Evolutionary conservation across 2,888 invertebrate genomes (phyloP).

Genomic region (Cephus pygmeus): DNA sequence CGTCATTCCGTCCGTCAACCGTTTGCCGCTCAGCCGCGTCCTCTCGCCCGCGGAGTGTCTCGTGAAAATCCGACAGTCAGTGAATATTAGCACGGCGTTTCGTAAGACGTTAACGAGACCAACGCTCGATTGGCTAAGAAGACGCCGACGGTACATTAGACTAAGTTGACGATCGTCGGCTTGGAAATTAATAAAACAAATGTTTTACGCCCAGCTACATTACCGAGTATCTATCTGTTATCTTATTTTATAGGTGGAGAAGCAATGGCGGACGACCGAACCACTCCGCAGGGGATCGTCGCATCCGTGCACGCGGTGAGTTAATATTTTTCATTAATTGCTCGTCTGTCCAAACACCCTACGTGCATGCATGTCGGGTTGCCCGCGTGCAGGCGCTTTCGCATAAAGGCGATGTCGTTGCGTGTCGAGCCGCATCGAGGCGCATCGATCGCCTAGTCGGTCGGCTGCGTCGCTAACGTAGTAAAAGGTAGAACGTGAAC

Average conservation of each 20-base stretch:
- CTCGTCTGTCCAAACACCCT: neutral
- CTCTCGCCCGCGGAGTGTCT: neutral
- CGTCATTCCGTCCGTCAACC: neutral
- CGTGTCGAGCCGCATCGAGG: neutral
- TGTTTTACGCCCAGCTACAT: neutral
- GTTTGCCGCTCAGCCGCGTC: neutral
- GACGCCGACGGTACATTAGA: neutral
- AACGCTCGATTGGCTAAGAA: neutral
- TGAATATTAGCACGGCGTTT: neutral
- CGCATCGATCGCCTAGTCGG: neutral
- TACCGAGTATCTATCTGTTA: neutral
- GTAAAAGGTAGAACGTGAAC: neutral
- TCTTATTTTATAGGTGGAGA: neutral
- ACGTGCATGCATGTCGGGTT: neutral
- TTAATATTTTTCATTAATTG: neutral
- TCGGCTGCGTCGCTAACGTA: neutral
- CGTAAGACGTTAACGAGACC: neutral
- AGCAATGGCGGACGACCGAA: constrained; percentile 4
- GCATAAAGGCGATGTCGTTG: neutral
- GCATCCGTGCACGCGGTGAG: neutral
- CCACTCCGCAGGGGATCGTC: neutral
- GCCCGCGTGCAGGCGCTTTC: neutral
- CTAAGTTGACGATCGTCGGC: neutral
- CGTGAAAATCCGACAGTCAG: neutral
- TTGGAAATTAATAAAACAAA: neutral